A percentile compares a stretch with the other conserved stretches of the same genome.
These are phyloP conservation scores for Zygogramma bicolorata DNA, from an alignment of 2,888 invertebrate species.

Conservation along the genomic window DNA sequence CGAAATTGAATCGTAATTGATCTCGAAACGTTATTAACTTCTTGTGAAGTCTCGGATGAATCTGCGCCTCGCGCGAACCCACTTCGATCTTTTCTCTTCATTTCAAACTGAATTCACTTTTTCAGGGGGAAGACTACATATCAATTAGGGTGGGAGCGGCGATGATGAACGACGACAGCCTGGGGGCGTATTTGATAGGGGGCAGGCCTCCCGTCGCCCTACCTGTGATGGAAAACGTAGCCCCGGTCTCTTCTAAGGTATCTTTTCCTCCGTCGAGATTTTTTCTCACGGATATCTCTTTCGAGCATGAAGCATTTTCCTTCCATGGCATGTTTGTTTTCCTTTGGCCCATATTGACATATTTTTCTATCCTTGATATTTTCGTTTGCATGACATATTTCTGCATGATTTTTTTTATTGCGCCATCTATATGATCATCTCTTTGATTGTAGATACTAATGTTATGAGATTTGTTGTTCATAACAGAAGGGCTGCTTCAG, in stretches of 20 bases:
- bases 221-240: constrained; percentile 51
- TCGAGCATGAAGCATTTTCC: neutral
- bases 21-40: neutral
- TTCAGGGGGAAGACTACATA: constrained; percentile 68
- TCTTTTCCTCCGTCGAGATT: neutral
- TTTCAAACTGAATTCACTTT: constrained; percentile 31
- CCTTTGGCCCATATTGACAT: neutral
- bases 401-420: too few relatives aligned
- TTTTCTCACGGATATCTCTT: too few relatives aligned
- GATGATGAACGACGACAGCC: constrained; percentile 65
- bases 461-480: too few relatives aligned
- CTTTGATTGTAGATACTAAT: too few relatives aligned
- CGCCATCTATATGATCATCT: too few relatives aligned
- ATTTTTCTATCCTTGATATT: neutral
- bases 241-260: constrained; percentile 56
- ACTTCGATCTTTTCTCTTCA: neutral
- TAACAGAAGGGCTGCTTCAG: too few relatives aligned
- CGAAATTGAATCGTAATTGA: constrained; percentile 2
- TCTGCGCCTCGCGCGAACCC: neutral
- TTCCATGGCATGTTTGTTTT: neutral
- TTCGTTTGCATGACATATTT: neutral
- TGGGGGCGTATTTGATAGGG: constrained; percentile 62
- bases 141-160: constrained; percentile 66
- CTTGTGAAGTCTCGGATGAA: neutral
- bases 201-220: constrained; percentile 47